Evolutionary conservation across 1,140 invertebrate species (phyloP).

Genomic region (Zaprionus ornatus): DNA sequence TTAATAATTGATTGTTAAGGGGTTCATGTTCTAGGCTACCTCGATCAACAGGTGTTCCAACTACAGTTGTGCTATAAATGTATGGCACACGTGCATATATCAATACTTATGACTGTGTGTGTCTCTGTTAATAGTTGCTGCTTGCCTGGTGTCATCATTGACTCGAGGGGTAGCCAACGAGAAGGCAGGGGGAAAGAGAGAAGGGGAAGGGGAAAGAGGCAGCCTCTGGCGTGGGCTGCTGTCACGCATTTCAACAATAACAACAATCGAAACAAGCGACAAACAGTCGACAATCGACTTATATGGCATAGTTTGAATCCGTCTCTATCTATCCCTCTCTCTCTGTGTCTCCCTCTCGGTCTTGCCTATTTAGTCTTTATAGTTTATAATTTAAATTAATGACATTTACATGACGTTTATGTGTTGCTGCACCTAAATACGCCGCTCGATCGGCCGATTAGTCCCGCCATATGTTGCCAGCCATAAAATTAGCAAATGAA

Average conservation of each 20-base stretch:
- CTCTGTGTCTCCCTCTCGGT: not conserved
- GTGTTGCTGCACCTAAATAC: conserved; percentile 47
- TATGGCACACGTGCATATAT: conserved; percentile 11
- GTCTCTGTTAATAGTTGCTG: conserved; percentile 35
- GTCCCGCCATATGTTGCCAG: conserved; percentile 61
- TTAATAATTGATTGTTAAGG: not conserved
- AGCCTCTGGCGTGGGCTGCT: conserved; percentile 42
- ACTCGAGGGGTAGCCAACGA: conserved; percentile 6
- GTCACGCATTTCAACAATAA: conserved; percentile 60
- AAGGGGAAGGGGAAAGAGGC: not conserved
- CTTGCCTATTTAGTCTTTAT: conserved; percentile 67
- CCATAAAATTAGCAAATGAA: conserved; percentile 70
- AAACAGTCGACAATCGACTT: conserved; percentile 54
- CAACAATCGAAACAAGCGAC: conserved; percentile 5
- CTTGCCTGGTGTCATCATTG: conserved; percentile 24
- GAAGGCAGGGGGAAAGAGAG: not conserved
- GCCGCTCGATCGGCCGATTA: conserved; percentile 50
- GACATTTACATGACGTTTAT: conserved; percentile 73
- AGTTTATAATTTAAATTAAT: conserved; percentile 81
- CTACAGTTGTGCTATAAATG: conserved; percentile 26
- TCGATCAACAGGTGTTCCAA: not conserved
- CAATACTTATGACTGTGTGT: not conserved
- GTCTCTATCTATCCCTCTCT: conserved; percentile 4
- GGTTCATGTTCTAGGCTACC: not conserved
- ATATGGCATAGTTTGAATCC: conserved; percentile 54